Percentiles rank a stretch among this genome's conserved stretches.
Evolutionary conservation across 2,888 invertebrate species (phyloP).

Genomic region (Stratiomys singularior): DNA sequence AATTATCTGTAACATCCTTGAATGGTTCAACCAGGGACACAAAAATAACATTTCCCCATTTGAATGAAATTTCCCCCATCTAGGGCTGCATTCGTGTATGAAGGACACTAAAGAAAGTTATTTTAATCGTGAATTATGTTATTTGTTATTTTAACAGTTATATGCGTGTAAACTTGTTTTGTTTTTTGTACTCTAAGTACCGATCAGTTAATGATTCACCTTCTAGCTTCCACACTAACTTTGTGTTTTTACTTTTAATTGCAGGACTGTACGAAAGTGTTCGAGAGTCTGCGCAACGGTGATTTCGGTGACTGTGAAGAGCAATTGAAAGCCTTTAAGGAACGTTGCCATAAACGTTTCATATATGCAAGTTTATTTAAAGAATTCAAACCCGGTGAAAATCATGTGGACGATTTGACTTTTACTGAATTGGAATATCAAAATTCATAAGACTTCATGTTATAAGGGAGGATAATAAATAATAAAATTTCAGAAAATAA

Average conservation of each 20-base stretch:
- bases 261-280: slow-evolving; percentile 84
- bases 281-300: slow-evolving; percentile 80
- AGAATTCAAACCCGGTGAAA: slow-evolving; percentile 60
- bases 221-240: no score
- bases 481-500: neutral
- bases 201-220: no score
- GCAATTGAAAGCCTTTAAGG: slow-evolving; percentile 75
- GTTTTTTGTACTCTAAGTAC: no score
- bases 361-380: slow-evolving; percentile 83
- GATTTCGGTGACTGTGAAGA: slow-evolving; percentile 82
- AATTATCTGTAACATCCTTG: no score
- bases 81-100: no score
- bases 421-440: neutral
- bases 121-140: no score
- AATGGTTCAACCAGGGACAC: no score
- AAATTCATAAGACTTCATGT: slow-evolving; percentile 13
- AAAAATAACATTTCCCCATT: no score
- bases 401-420: slow-evolving; percentile 53
- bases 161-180: no score
- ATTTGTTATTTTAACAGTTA: no score
- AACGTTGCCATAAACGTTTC: slow-evolving; percentile 78
- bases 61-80: no score
- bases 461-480: neutral
- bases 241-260: slow-evolving; percentile 56
- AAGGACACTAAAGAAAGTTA: no score